These are phyloP conservation scores for Leuciscus idus DNA, from an alignment of 2,113 vertebrate genomes.

Conservation along the genomic window DNA sequence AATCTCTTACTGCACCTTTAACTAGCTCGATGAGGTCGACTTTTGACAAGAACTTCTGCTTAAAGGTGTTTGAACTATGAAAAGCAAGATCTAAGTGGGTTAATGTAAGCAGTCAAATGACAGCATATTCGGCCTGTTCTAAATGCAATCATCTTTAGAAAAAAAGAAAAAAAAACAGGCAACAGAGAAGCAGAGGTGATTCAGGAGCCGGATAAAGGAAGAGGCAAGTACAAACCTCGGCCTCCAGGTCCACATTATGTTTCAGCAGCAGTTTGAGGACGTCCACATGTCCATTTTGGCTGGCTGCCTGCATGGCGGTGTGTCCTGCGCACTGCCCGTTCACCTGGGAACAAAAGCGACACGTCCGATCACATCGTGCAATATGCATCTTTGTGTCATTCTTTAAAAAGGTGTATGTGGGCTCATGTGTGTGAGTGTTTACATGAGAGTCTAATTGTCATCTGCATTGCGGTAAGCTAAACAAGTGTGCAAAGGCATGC, in stretches of 20 bases:
- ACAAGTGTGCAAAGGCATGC: conserved; percentile 62
- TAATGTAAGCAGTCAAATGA: neutral
- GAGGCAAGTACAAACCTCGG: conserved; percentile 80
- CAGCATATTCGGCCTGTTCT: neutral
- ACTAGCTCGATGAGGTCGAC: neutral
- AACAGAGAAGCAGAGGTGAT: neutral
- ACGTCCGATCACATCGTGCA: neutral
- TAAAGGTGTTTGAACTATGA: neutral
- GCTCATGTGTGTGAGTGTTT: conserved; percentile 29
- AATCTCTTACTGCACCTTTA: too few species aligned
- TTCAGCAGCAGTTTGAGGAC: conserved; percentile 97
- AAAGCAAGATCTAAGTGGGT: neutral
- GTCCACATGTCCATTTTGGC: conserved; percentile 98
- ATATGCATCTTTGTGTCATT: neutral
- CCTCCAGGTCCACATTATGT: conserved; percentile 97
- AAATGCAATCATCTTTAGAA: neutral
- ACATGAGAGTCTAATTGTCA: conserved; percentile 63
- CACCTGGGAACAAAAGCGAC: conserved; percentile 78
- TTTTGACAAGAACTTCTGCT: neutral
- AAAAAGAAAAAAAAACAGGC: neutral
- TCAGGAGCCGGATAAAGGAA: neutral
- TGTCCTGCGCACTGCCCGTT: conserved; percentile 98
- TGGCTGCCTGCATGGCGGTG: conserved; percentile 98
- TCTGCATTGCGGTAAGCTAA: conserved; percentile 73
- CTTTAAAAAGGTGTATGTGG: neutral